Percentiles rank a stretch among this genome's conserved stretches.
Conservation (phyloP, 2,113 vertebrate genomes). For the Natator depressus region DNA sequence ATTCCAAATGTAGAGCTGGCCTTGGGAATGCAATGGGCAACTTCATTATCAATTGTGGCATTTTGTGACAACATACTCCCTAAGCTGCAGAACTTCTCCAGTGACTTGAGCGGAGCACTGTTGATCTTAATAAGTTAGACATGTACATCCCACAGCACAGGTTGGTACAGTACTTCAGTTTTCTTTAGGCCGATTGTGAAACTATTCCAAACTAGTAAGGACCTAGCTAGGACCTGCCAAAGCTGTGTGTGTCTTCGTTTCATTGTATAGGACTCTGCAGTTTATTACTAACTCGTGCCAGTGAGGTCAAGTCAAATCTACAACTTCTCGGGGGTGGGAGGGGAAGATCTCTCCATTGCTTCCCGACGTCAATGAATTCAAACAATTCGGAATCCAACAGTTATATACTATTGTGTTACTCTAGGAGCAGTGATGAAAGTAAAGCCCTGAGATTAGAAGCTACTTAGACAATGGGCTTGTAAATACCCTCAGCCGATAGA, state of each 20-base stretch:
- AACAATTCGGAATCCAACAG: neutral
- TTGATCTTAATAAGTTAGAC: no score
- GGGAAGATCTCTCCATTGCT: neutral
- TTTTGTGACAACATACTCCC: no score
- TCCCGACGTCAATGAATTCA: neutral
- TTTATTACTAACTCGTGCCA: neutral
- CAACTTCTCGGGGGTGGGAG: neutral
- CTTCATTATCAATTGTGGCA: no score
- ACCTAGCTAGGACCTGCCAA: neutral
- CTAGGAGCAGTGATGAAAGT: neutral
- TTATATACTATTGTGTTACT: neutral
- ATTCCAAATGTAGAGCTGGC: no score
- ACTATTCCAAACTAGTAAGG: no score
- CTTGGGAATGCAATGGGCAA: no score
- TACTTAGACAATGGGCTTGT: neutral
- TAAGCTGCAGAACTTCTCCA: no score
- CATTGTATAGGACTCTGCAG: neutral
- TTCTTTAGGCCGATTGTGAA: no score
- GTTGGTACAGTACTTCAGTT: no score
- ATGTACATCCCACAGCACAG: no score
- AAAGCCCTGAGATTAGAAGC: neutral
- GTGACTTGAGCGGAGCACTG: no score
- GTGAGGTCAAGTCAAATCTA: neutral
- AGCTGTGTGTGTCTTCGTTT: neutral
- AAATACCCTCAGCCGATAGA: neutral